phyloP scores from a whole-genome alignment of 2,888 invertebrate species.

The Thecophora atra region DNA sequence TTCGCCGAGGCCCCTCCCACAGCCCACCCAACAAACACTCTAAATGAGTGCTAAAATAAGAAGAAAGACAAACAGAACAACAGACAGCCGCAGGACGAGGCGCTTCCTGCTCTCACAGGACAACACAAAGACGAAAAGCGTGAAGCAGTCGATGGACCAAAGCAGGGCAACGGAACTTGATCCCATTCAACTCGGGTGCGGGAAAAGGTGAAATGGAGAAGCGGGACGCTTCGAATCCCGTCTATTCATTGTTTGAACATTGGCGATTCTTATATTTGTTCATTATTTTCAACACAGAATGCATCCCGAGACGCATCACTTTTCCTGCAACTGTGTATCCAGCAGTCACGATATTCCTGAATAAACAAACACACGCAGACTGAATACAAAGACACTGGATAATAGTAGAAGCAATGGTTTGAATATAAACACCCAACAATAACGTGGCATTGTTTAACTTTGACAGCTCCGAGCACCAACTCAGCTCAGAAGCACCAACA shows the following conservation, averaged over 20 bases:
- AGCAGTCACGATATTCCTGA: neutral
- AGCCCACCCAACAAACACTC: neutral
- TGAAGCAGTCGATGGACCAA: no score
- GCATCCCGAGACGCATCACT: neutral
- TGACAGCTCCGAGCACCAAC: no score
- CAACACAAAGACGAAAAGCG: neutral
- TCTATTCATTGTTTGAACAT: neutral
- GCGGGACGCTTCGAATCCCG: neutral
- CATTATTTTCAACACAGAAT: neutral
- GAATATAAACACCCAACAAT: neutral
- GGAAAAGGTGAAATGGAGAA: no score
- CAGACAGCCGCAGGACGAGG: slow-evolving; percentile 8
- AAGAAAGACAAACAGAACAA: slow-evolving; percentile 16
- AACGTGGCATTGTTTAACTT: neutral
- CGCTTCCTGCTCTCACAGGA: neutral
- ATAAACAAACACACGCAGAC: neutral
- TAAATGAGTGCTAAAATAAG: neutral
- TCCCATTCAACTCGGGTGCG: neutral
- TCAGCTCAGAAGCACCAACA: neutral
- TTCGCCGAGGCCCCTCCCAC: neutral
- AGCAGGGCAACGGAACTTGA: no score
- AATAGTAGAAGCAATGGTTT: no score
- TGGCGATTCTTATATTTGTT: slow-evolving; percentile 4
- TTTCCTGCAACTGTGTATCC: neutral
- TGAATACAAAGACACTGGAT: neutral